Evolutionary conservation across 2,113 vertebrate species (phyloP), one percentile per base, ranked within the genome.

Genomic region (Psettodes erumei): DNA sequence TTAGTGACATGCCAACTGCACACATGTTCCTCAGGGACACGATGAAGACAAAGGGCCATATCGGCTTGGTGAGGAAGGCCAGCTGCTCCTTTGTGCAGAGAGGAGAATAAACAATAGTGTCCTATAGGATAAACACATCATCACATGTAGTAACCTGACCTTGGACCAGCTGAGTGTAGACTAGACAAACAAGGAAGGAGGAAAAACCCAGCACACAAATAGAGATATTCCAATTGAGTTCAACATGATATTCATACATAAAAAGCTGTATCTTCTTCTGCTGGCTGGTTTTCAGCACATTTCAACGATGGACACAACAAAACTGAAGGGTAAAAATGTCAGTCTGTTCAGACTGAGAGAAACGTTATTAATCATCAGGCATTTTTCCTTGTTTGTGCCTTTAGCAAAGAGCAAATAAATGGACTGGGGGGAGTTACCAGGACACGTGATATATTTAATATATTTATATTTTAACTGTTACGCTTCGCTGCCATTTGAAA

Each of bases 21-120:
- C 53, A 63, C 60, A 11, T 72, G 71, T 58, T 59, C 38, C 47
- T 55, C 74, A 65, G 21, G 60, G 45, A 72, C 62, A 48, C 58
- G 12, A 37, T 21, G 4, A 10, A 67, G 65, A 92, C 75, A 65
- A 83, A 79, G 70, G 63, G 58, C 42, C 18, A 28, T 50, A 28
- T 42, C 83, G 70, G 60, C 66, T 75, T 8, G 0, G 72, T 28
- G 30, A 45, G 18, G 13, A 64, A 78, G 61, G 28, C 32, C 67
- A 59, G 53, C 35, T 64, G 70, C 10, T 64, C 74, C 85, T 87
- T 71, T 90, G 86, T 86, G 76, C 28, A 33, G 12, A 51, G 65
- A 75, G 37, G 50, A 81, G 62, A 78, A 77, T 60, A 79, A 71
- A 92, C 88, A 89, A 83, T 62, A 53, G 73, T 0, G 3, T 23